Percentiles rank a stretch among this genome's conserved stretches.
Evolutionary conservation across 2,113 vertebrate species (phyloP).

Genomic region (Capreolus pygargus): DNA sequence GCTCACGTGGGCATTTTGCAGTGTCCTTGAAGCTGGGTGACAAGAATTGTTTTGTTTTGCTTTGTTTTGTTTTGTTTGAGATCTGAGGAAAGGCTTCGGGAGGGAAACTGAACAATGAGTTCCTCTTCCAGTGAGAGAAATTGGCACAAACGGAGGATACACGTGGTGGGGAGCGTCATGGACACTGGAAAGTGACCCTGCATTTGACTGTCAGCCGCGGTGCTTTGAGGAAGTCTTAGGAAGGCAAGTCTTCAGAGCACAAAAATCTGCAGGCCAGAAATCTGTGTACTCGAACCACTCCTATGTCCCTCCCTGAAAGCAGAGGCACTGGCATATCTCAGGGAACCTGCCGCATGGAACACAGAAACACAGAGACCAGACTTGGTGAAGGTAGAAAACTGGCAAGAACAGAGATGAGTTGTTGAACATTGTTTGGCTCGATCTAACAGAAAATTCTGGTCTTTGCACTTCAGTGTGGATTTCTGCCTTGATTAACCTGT

Average conservation of each 20-base stretch:
- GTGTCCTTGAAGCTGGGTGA: conserved; percentile 40
- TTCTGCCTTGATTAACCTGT: neutral
- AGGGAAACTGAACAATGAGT: neutral
- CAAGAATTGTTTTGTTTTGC: conserved; percentile 29
- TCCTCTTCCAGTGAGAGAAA: conserved; percentile 14
- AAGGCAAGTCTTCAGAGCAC: neutral
- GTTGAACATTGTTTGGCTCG: neutral
- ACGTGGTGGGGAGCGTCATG: neutral
- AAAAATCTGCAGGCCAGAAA: neutral
- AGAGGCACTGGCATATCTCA: neutral
- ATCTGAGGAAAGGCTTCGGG: neutral
- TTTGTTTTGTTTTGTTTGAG: conserved; percentile 44
- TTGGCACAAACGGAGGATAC: neutral
- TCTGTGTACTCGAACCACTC: neutral
- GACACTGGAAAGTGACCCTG: neutral
- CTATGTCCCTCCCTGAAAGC: rapidly evolving
- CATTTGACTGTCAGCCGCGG: rapidly evolving
- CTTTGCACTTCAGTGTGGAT: neutral
- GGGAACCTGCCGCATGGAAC: neutral
- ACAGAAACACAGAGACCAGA: neutral
- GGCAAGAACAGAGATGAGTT: neutral
- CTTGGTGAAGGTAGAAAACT: neutral
- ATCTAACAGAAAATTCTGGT: neutral
- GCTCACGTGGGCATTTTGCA: conserved; percentile 35
- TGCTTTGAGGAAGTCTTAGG: neutral